Base-by-base conservation (phyloP, 2,888 invertebrate species). In the Eretmocerus hayati region DNA sequence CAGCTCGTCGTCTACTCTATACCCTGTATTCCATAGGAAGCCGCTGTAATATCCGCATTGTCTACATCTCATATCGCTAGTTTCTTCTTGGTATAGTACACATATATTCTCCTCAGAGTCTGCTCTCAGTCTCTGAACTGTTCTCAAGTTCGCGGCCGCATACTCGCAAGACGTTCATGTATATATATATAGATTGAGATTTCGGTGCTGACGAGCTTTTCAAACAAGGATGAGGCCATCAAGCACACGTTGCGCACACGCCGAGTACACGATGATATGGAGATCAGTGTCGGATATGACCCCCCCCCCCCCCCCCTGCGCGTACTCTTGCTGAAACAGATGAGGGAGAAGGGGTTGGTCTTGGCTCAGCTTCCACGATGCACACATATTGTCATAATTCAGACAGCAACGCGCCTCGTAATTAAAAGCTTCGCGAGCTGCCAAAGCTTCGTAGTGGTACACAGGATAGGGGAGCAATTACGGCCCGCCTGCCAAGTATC, bases 141-240 rank as follows among this genome's bases (percentile, higher is more conserved):
- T n/a, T n/a, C n/a, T n/a, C n/a, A n/a, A n/a, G n/a, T n/a, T n/a
- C n/a, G n/a, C n/a, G n/a, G n/a, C n/a, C n/a, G n/a, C n/a, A n/a
- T n/a, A n/a, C n/a, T n/a, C n/a, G n/a, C n/a, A n/a, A n/a, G n/a
- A n/a, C n/a, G n/a, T n/a, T n/a, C n/a, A n/a, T n/a, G n/a, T n/a
- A n/a, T n/a, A n/a, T n/a, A n/a, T n/a, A n/a, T n/a, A n/a, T n/a
- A n/a, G n/a, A n/a, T n/a, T n/a, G n/a, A n/a, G n/a, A n/a, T n/a
- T 21, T 21, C 15, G 33, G 5, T 20, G 21, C 35, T 56, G 59
- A 58, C 58, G 56, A 58, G 57, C 54, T 62, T 60, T 61, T 63
- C 62, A 61, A 65, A 60, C 53, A 51, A 58, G 62, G 64, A 66
- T 65, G 64, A 61, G 64, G 64, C 67, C 63, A 69, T 69, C 69